A percentile compares a stretch with the other conserved stretches of the same genome.
These are phyloP conservation scores for Polyodon spathula DNA, from an alignment of 2,113 vertebrate genomes.

Conservation along the genomic window DNA sequence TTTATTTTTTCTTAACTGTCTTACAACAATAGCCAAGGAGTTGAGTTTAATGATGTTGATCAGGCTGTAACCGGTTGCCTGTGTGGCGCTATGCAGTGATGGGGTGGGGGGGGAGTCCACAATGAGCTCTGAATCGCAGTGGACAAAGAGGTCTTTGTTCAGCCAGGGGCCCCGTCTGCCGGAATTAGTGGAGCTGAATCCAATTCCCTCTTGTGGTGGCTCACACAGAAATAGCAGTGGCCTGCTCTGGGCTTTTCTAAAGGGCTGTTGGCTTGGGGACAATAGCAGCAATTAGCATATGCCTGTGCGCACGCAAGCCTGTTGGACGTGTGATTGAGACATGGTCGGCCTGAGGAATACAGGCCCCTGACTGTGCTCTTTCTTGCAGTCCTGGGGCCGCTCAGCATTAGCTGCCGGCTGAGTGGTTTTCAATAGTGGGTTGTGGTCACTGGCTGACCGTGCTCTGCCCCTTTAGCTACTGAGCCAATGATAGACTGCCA, in stretches of 20 bases:
- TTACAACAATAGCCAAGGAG: slow-evolving; percentile 24
- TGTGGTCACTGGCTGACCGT: slow-evolving; percentile 17
- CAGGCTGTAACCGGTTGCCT: slow-evolving; percentile 38
- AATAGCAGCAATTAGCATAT: slow-evolving; percentile 20
- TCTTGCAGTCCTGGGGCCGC: background rate
- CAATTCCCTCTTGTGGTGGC: slow-evolving; percentile 40
- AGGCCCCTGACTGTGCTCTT: slow-evolving; percentile 13
- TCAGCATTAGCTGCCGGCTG: slow-evolving; percentile 15
- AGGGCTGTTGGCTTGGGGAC: slow-evolving; percentile 16
- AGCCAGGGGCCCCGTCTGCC: slow-evolving; percentile 44
- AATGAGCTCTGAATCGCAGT: slow-evolving; percentile 41
- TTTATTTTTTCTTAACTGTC: background rate
- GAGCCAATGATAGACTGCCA: slow-evolving; percentile 2
- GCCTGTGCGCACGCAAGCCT: slow-evolving; percentile 15
- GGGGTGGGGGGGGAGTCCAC: slow-evolving; percentile 26
- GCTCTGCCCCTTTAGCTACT: slow-evolving; percentile 12
- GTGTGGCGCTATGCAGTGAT: slow-evolving; percentile 38
- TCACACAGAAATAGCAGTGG: slow-evolving; percentile 38
- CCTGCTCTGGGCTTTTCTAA: slow-evolving; percentile 23
- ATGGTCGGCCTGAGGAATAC: slow-evolving; percentile 11
- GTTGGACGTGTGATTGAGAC: slow-evolving; percentile 22
- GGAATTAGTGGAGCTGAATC: slow-evolving; percentile 49
- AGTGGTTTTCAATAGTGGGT: slow-evolving; percentile 17
- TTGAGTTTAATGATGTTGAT: slow-evolving; percentile 47
- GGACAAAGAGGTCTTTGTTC: slow-evolving; percentile 53